Base-by-base conservation (phyloP, 2,113 vertebrate genomes). In the Tichodroma muraria region DNA sequence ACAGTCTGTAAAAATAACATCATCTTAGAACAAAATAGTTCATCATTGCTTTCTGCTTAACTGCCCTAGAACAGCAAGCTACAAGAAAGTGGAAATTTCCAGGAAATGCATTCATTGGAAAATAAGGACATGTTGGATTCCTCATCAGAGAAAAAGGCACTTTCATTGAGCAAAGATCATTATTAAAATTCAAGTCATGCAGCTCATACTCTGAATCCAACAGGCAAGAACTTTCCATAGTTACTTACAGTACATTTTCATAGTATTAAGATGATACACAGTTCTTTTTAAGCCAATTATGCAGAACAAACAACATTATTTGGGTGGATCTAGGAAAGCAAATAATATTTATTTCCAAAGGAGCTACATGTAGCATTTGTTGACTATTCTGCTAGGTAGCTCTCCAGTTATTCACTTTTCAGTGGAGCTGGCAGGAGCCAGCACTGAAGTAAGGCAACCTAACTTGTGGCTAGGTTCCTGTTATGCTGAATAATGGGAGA, bases 301-400 rank as follows among this genome's bases (percentile, higher is more conserved):
- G 60, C 89, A 95, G 56, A 91, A 88, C 52, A 96, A 95, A 61
- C 50, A 92, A 52, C 45, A 92, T 88, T 45, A 84, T 91, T 89
- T 80, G 66, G 52, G 59, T 72, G 75, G 70, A 81, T 87, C 54
- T 65, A 60, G 70, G 52, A 93, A 79, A 80, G 80, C 30, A 90
- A 96, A 76, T 60, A 82, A 37, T n/a, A 33, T 28, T 61, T 88
- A 35, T 60, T 88, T 88, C 76, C 68, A 47, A 5, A 68, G 77
- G 47, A 50, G 33, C 63, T 85, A 71, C n/a, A 12, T 11, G 44
- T 15, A 80, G 37, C 45, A 75, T 71, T 84, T 8, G 14, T 31
- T 80, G 68, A 83, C n/a, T 88, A 33, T 91, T 89, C 82, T 83
- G 38, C 40, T 66, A 82, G 84, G 75, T 85, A 91, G 38, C 59